A percentile compares a stretch with the other conserved stretches of the same genome.
These are phyloP conservation scores for Spodoptera picta DNA, from an alignment of 2,888 invertebrate species.

Conservation along the genomic window DNA sequence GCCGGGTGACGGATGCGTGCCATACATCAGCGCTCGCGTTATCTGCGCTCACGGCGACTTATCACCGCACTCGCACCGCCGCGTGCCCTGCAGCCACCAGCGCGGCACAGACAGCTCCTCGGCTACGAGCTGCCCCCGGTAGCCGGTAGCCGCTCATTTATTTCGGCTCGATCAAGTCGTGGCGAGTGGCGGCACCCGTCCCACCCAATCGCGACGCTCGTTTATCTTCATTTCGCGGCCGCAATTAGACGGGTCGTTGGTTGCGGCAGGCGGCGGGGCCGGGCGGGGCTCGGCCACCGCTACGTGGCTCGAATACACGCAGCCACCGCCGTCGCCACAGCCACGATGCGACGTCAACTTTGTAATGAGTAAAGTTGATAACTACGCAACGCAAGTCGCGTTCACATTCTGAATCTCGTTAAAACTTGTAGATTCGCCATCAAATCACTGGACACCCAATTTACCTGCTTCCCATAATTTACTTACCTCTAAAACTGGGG, in stretches of 20 bases:
- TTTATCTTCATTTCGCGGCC: constrained; percentile 92
- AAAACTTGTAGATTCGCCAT: constrained; percentile 68
- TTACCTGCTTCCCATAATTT: constrained; percentile 46
- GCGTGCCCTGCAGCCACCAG: constrained; percentile 61
- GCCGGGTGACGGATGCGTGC: constrained; percentile 81
- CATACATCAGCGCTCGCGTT: constrained; percentile 85
- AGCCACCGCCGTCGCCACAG: constrained; percentile 43
- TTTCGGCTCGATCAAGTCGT: constrained; percentile 76
- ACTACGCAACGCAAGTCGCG: constrained; percentile 81
- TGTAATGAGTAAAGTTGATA: constrained; percentile 89
- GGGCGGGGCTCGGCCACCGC: constrained; percentile 69
- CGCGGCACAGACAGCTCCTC: constrained; percentile 66
- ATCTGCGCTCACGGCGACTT: constrained; percentile 86
- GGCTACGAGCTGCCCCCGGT: constrained; percentile 54
- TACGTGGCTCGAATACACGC: constrained; percentile 86
- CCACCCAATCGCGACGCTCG: constrained; percentile 90
- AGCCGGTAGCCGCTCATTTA: constrained; percentile 72
- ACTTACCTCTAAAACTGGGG: constrained; percentile 10
- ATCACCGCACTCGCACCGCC: constrained; percentile 71
- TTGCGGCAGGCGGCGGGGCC: constrained; percentile 73
- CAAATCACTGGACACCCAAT: constrained; percentile 50
- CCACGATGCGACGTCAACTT: constrained; percentile 84
- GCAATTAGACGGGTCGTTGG: constrained; percentile 92
- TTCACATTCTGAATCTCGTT: constrained; percentile 81
- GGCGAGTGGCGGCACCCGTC: constrained; percentile 75